Conservation (phyloP, 2,888 invertebrate species). For the Heliconius charithonia region DNA sequence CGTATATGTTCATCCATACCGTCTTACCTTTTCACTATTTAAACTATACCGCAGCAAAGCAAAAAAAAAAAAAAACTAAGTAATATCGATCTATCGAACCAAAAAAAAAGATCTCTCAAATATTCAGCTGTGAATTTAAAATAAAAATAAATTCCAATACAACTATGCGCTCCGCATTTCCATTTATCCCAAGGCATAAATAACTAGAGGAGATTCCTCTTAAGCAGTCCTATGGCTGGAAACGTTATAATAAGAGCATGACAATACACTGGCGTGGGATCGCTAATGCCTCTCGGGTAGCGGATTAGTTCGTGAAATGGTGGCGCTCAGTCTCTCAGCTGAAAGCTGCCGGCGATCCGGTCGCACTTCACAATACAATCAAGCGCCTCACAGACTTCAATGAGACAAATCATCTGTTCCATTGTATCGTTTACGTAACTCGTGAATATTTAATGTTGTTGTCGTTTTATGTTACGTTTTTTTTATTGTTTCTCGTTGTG, state of each 20-base stretch:
- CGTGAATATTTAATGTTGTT: conserved; percentile 1
- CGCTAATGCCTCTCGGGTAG: conserved; percentile 71
- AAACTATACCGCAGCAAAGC: neutral
- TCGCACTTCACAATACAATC: conserved; percentile 64
- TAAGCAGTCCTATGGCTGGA: conserved; percentile 47
- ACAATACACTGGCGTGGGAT: conserved; percentile 61
- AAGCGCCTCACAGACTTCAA: conserved; percentile 56
- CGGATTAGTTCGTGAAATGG: conserved; percentile 76
- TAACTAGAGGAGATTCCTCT: conserved; percentile 39
- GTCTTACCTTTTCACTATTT: neutral
- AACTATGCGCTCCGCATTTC: conserved; percentile 23
- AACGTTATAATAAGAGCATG: conserved; percentile 60
- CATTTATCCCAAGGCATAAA: conserved; percentile 32
- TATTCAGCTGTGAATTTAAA: neutral
- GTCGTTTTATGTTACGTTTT: neutral
- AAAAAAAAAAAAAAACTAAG: neutral
- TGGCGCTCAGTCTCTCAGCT: conserved; percentile 70
- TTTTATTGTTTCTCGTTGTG: neutral
- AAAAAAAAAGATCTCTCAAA: neutral
- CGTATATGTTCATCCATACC: neutral
- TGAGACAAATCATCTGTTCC: conserved; percentile 35
- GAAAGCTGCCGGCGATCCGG: conserved; percentile 73
- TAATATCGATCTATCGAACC: neutral
- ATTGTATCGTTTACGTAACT: conserved; percentile 27
- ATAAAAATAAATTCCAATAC: conserved; percentile 17